Conservation (phyloP, 2,888 invertebrate genomes). For the Drosophila atripex region DNA sequence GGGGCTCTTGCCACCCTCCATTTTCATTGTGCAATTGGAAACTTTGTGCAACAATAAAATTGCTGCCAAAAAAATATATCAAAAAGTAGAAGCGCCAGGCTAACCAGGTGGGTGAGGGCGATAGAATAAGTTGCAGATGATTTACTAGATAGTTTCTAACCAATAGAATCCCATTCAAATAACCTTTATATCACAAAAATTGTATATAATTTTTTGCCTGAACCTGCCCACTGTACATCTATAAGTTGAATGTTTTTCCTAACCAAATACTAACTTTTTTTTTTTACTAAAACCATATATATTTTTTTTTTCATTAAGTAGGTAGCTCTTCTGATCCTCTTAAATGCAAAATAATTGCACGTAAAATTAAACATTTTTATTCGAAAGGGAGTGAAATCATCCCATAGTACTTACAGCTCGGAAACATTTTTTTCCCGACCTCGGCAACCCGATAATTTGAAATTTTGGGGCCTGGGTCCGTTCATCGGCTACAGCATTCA, state of each 20-base stretch:
- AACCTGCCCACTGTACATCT: not conserved
- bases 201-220: rapidly evolving
- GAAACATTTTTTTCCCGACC: not conserved
- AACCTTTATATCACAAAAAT: no score
- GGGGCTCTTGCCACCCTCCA: slow-evolving; percentile 6
- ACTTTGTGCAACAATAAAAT: slow-evolving; percentile 68
- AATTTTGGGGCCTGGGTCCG: slow-evolving; percentile 2
- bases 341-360: not conserved
- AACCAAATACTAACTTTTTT: not conserved
- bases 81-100: slow-evolving; percentile 15
- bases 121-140: not conserved
- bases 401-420: slow-evolving; percentile 6
- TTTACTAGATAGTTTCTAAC: not conserved
- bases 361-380: not conserved
- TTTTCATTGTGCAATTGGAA: slow-evolving; percentile 61
- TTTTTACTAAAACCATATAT: not conserved
- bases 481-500: not conserved
- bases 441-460: slow-evolving; percentile 7
- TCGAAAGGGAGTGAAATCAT: not conserved
- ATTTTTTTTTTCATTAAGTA: not conserved
- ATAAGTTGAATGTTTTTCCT: not conserved
- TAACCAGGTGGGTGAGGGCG: slow-evolving; percentile 1
- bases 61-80: slow-evolving; percentile 17
- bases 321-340: not conserved
- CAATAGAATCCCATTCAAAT: not conserved